phyloP scores from a whole-genome alignment of 2,113 vertebrate species.

The Eudyptes chrysolophus region DNA sequence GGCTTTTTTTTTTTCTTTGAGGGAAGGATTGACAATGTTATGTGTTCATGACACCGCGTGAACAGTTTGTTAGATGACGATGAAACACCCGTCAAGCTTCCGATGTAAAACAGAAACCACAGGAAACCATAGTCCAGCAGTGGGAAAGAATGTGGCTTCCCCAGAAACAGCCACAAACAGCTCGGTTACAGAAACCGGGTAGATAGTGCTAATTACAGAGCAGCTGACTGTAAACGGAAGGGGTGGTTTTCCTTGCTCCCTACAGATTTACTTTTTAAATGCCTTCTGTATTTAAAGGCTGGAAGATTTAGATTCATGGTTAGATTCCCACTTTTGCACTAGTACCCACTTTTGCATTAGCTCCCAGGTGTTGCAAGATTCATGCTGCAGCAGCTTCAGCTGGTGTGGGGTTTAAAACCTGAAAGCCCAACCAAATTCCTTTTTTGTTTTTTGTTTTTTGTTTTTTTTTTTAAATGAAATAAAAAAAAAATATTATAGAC shows the following conservation, averaged over 20 bases:
- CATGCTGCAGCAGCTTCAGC: neutral
- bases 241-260: neutral
- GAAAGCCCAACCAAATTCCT: neutral
- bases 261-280: neutral
- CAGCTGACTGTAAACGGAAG: neutral
- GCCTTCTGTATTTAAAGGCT: neutral
- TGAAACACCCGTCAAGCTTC: neutral
- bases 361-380: neutral
- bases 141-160: neutral
- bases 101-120: neutral
- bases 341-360: neutral
- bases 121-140: neutral
- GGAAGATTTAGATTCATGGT: neutral
- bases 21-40: too few relatives aligned
- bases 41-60: rapidly evolving
- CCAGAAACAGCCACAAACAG: neutral
- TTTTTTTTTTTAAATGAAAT: neutral
- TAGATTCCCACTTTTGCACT: neutral
- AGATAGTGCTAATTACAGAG: neutral
- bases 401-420: neutral
- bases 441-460: neutral
- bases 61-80: neutral
- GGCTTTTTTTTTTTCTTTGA: neutral
- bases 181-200: neutral
- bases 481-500: neutral